Base-by-base conservation (phyloP, 2,888 invertebrate genomes). In the Ctena decussata region DNA sequence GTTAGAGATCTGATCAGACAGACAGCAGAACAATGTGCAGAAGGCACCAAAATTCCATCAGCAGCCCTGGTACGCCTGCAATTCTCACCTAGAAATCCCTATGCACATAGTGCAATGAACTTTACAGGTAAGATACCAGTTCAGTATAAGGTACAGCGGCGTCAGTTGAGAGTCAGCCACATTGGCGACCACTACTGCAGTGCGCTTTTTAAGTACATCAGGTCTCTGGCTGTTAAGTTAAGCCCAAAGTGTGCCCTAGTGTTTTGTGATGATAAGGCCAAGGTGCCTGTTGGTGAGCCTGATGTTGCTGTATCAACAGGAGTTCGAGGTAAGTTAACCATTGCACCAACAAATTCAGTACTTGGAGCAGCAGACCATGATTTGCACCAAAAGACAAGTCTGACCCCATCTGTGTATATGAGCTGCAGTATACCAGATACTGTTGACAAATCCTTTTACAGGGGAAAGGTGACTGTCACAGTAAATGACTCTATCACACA, bases 61-160 rank as follows among this genome's bases (percentile, higher is more conserved):
- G 71, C 1, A 60, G 30, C 79, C 46, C 57, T 86, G 2, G 86
- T 86, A n/a, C 60, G 81, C 3, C 72, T 88, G 8, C 88, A 84
- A 74, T 86, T 88, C 70, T 32, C 83, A 6, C 83, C 83, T 27
- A 77, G 73, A n/a, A 85, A 88, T 35, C 85, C 88, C 0, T 85
- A 88, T 77, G 27, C 53, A 5, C 41, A 76, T 15, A 30, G 76
- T 15, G 83, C 88, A 5, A 37, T 83, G 37, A 75, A n/a, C 24
- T 88, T 88, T 46, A 85, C 83, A 21, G 57, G 57, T 0, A 71
- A 65, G 21, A 24, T 82, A 8, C 77, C 57, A 15, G 81, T 87
- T 0, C 85, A 87, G 72, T 80, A 83, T 70, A 87, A 87, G 30
- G 78, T 85, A 11, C 87, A 85, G 44, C 35, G 83, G n/a, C 72